Evolutionary conservation across 1,140 invertebrate species (phyloP).

Genomic region (Ridgeia piscesae): DNA sequence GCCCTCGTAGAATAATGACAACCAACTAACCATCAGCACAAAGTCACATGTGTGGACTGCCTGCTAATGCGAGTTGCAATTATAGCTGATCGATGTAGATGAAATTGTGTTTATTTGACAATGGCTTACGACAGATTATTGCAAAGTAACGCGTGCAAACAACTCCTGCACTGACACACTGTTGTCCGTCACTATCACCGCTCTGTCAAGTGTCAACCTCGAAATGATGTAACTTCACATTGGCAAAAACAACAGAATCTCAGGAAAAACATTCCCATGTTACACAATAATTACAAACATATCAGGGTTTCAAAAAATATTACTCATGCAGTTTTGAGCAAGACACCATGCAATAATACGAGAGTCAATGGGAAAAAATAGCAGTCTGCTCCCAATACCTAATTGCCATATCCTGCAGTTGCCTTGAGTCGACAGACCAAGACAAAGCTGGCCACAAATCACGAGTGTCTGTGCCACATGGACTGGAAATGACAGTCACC

Average conservation of each 20-base stretch:
- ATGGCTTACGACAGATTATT: not conserved
- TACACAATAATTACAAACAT: not conserved
- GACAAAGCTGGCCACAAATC: not conserved
- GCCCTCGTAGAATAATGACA: not conserved
- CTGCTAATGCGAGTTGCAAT: not conserved
- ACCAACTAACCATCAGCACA: not conserved
- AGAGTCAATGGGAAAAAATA: not conserved
- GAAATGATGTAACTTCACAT: not conserved
- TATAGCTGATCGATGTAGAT: not conserved
- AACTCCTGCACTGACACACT: not conserved
- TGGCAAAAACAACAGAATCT: not conserved
- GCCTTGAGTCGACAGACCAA: not conserved
- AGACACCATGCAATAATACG: not conserved
- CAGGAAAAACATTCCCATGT: not conserved
- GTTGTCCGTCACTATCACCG: not conserved
- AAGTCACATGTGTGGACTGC: not conserved
- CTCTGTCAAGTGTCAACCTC: no score
- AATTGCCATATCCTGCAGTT: not conserved
- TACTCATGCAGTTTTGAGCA: not conserved
- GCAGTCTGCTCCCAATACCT: not conserved
- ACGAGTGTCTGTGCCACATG: not conserved
- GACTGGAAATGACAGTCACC: not conserved
- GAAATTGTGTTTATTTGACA: not conserved
- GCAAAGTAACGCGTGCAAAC: not conserved
- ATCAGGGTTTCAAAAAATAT: not conserved